Evolutionary conservation across 2,797 vertebrate species (phyloP).

Genomic region (Dallia pectoralis): DNA sequence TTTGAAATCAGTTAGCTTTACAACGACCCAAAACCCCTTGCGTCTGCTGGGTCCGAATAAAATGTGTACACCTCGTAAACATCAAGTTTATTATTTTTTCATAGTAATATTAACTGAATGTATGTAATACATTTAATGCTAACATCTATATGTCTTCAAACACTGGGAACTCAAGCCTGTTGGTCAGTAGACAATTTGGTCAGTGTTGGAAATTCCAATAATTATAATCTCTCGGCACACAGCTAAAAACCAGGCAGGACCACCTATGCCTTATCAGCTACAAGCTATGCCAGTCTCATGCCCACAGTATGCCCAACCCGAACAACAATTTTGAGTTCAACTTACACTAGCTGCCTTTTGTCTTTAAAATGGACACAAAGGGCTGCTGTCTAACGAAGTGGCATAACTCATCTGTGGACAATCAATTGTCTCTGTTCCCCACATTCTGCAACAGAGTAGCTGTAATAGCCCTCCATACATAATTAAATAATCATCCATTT

Average conservation of each 20-base stretch:
- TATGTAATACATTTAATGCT: background rate
- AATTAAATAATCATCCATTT: too few relatives aligned
- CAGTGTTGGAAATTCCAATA: background rate
- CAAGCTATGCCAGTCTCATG: slow-evolving; percentile 75
- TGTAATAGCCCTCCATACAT: slow-evolving; percentile 22
- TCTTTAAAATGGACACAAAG: slow-evolving; percentile 63
- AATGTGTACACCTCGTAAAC: too few relatives aligned
- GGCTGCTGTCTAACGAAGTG: slow-evolving; percentile 59
- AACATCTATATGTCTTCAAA: background rate
- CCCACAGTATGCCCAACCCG: slow-evolving; percentile 3
- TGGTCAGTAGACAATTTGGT: background rate
- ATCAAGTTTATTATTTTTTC: too few relatives aligned
- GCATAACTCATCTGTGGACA: slow-evolving; percentile 48
- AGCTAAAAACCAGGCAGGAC: background rate
- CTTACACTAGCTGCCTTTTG: slow-evolving; percentile 63
- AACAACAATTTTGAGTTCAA: slow-evolving; percentile 43
- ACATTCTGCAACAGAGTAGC: slow-evolving; percentile 39
- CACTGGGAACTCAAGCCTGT: background rate
- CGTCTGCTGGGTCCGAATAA: background rate
- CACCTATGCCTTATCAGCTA: slow-evolving; percentile 36
- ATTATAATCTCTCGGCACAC: background rate
- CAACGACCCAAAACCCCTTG: background rate
- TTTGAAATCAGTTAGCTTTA: background rate
- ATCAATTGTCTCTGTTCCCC: slow-evolving; percentile 53
- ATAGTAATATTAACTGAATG: background rate